These are phyloP conservation scores for Tragelaphus eurycerus DNA, from an alignment of 2,797 vertebrate genomes.

Conservation along the genomic window DNA sequence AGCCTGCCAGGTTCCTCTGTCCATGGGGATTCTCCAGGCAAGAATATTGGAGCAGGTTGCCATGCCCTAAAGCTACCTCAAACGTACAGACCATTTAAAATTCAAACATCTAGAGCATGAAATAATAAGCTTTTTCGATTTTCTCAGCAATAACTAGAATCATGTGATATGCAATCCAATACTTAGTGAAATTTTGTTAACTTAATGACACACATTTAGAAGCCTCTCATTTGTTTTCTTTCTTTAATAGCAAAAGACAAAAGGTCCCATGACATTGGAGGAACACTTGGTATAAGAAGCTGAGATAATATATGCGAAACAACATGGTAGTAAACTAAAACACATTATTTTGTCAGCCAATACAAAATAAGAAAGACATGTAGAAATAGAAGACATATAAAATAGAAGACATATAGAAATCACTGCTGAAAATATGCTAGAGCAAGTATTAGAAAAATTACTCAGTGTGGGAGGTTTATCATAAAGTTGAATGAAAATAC, in stretches of 20 bases:
- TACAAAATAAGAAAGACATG: neutral
- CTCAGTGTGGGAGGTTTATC: conserved; percentile 6
- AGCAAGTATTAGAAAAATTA: conserved; percentile 33
- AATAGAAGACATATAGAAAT: conserved; percentile 27
- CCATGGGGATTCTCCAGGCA: neutral
- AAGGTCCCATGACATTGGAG: neutral
- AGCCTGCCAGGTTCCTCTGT: neutral
- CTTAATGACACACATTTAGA: neutral
- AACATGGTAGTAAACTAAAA: conserved; percentile 5
- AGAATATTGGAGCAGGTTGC: neutral
- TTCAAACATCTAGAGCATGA: neutral
- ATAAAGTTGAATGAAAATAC: neutral
- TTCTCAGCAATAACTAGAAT: conserved; percentile 40
- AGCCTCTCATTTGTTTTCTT: neutral
- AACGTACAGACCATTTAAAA: conserved; percentile 10
- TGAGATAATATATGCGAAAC: conserved; percentile 34
- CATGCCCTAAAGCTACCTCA: neutral
- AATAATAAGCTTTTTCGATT: neutral
- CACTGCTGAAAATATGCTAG: neutral
- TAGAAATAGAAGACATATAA: conserved; percentile 17
- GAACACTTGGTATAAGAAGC: conserved; percentile 9
- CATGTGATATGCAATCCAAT: neutral
- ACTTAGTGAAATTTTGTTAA: neutral
- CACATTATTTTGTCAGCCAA: neutral
- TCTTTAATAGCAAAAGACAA: conserved; percentile 22